phyloP scores from a whole-genome alignment of 2,888 invertebrate genomes.

The Chrysina gloriosa region DNA sequence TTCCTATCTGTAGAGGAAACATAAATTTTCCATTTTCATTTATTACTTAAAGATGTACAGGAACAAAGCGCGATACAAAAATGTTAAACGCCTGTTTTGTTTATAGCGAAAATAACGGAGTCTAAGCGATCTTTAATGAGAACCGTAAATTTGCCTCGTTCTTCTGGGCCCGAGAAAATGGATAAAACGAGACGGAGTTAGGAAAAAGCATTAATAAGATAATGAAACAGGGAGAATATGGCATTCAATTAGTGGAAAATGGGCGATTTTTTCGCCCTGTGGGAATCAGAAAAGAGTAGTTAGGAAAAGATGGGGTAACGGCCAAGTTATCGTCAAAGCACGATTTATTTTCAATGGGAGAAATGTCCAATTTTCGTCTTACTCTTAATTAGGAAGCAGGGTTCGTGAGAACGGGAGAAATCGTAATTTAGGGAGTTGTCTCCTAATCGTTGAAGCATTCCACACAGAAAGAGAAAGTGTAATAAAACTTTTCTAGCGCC shows the following conservation, averaged over 20 bases:
- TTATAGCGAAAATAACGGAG: conserved; percentile 37
- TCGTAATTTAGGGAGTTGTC: conserved; percentile 10
- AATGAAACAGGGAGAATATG: conserved; percentile 54
- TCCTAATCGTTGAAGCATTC: conserved; percentile 18
- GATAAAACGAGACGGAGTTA: conserved; percentile 44
- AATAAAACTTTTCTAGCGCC: conserved; percentile 24
- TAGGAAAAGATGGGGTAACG: conserved; percentile 14
- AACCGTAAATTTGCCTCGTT: conserved; percentile 38
- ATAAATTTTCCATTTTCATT: conserved; percentile 35
- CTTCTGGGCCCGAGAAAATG: background rate
- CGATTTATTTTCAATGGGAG: conserved; percentile 46
- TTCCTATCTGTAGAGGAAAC: conserved; percentile 23
- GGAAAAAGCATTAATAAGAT: conserved; percentile 55
- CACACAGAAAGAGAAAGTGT: conserved; percentile 1
- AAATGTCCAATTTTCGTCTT: conserved; percentile 27
- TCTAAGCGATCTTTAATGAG: conserved; percentile 37
- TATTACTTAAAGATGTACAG: conserved; percentile 29
- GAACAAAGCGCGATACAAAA: conserved; percentile 30
- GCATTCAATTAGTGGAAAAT: conserved; percentile 54
- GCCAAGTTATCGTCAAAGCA: conserved; percentile 47
- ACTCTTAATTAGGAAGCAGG: conserved; percentile 53
- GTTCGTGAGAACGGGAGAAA: conserved; percentile 43
- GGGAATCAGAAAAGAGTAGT: conserved; percentile 40
- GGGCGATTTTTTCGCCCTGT: conserved; percentile 51
- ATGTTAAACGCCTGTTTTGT: conserved; percentile 36